These are phyloP conservation scores for Macquaria australasica DNA, from an alignment of 2,113 vertebrate genomes.

Conservation along the genomic window DNA sequence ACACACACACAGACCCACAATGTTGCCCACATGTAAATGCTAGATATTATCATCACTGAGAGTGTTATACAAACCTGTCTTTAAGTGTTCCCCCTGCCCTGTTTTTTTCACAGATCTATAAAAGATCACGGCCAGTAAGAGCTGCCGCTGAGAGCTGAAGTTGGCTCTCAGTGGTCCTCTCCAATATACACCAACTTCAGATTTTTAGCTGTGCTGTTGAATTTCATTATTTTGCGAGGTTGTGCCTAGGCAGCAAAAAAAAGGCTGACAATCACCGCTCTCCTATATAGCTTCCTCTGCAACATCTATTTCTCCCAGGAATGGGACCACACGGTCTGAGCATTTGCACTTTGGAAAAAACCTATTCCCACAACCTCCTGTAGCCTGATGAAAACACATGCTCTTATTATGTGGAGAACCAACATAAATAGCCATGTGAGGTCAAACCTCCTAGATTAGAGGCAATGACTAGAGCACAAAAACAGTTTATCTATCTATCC, in stretches of 20 bases:
- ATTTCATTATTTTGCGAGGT: constrained; percentile 42
- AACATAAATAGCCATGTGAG: constrained; percentile 2
- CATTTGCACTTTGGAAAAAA: constrained; percentile 21
- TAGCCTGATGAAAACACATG: constrained; percentile 11
- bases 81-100: constrained; percentile 30
- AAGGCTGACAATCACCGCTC: constrained; percentile 1
- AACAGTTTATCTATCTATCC: not conserved
- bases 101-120: constrained; percentile 35
- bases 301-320: constrained; percentile 37
- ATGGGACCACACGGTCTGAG: constrained; percentile 11
- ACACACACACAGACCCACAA: not conserved
- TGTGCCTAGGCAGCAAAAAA: constrained; percentile 29
- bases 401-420: constrained; percentile 2
- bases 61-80: constrained; percentile 35
- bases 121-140: constrained; percentile 44
- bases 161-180: constrained; percentile 42
- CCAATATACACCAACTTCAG: constrained; percentile 37
- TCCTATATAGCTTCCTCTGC: not conserved
- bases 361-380: constrained; percentile 3
- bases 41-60: not conserved
- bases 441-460: not conserved
- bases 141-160: constrained; percentile 40
- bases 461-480: no score
- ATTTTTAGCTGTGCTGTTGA: constrained; percentile 39
- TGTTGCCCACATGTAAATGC: constrained; percentile 18